These are phyloP conservation scores for Zoanthus gigantus DNA, from an alignment of 92 coral and sea anemone species.

Conservation along the genomic window DNA sequence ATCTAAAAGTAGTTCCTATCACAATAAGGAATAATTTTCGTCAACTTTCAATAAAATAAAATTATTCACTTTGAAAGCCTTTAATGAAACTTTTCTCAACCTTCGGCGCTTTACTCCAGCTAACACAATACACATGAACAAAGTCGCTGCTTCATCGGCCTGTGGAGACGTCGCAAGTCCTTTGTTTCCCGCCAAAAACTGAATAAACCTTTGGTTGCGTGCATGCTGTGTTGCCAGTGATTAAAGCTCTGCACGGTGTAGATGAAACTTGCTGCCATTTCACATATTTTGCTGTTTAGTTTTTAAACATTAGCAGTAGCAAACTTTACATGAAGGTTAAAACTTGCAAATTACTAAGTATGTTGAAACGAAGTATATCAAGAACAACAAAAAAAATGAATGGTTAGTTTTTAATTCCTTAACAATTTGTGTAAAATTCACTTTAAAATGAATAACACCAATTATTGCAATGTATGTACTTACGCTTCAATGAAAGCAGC, in stretches of 20 bases:
- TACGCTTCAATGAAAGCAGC: not conserved
- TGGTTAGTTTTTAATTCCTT: not conserved
- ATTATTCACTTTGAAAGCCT: not conserved
- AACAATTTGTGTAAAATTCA: not conserved
- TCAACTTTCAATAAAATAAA: not conserved
- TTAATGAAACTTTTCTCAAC: not conserved
- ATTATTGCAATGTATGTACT: not conserved
- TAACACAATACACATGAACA: not conserved
- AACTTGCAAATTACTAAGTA: too few species aligned
- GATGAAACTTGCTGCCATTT: not conserved
- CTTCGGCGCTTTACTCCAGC: not conserved
- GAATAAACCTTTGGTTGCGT: conserved; percentile 17
- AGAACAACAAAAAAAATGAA: too few species aligned
- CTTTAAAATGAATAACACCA: not conserved
- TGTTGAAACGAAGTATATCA: too few species aligned
- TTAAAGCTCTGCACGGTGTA: not conserved
- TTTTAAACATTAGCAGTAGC: too few species aligned
- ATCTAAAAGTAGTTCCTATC: not conserved
- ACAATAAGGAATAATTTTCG: not conserved
- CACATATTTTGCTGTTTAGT: not conserved
- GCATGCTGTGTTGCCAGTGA: not conserved
- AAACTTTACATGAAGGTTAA: too few species aligned
- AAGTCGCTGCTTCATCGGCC: conserved; percentile 8
- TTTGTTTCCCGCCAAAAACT: conserved; percentile 53
- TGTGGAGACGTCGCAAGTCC: conserved; percentile 15